Evolutionary conservation across 2,113 vertebrate species (phyloP), one percentile per base, ranked within the genome.

Genomic region (Barnardius zonarius): DNA sequence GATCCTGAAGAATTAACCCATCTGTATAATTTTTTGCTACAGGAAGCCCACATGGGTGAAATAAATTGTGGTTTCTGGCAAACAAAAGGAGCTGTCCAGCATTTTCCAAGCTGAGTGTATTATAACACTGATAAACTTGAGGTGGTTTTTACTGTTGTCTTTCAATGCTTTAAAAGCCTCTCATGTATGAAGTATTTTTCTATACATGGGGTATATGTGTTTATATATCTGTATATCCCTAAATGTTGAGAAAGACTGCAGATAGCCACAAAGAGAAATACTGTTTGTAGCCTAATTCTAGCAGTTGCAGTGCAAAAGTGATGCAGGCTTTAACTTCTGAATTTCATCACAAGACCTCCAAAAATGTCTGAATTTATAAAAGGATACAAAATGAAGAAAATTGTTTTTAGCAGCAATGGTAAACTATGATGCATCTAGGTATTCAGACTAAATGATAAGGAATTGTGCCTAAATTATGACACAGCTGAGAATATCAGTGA

Each of bases 51-150:
- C 51, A 9, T 41, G 14, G 14, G 10, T 48, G 41, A 20, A 62
- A 23, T 6, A 84, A 68, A 41, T 20, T 2, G 2, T 46, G 7
- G n/a, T 67, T 83, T 84, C 54, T 61, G 83, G 57, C 22, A 41
- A 57, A 75, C 33, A 31, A 51, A 86, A 78, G 96, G 96, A 97
- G 77, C 95, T 96, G 95, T 97, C 95, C 94, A 96, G 95, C 94
- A 55, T 87, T 89, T 92, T 39, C 59, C 22, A 6, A 83, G 91
- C 94, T 97, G 93, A 96, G 93, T 7, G 14, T 43, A 9, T 66
- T 59, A 41, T 86, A 79, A 37, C 22, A 9, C 4, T 54, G 52
- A 59, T 63, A 63, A 82, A 86, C 25, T n/a, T 62, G 33, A 59
- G 87, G 44, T 51, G 70, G 8, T 43, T 86, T 63, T 72, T 61